Evolutionary conservation across 2,113 vertebrate genomes (phyloP), one percentile per base, ranked within the genome.

Genomic region (Ariopsis seemanni): DNA sequence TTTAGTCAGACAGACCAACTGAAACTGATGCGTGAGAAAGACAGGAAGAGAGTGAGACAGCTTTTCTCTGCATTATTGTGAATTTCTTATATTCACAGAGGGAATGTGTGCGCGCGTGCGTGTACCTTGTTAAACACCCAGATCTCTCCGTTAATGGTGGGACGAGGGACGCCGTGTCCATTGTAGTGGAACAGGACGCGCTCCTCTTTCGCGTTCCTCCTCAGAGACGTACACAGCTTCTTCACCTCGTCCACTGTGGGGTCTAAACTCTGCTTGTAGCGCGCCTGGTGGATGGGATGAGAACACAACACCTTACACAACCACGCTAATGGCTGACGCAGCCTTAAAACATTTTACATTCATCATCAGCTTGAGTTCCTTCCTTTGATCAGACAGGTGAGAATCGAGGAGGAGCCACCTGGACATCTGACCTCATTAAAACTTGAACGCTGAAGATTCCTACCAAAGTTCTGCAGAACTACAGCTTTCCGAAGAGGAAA

Each of bases 141-240:
- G 94, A 99, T 98, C 94, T 99, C 98, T 0, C 98, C 98, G 0
- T 99, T 99, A 72, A 99, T 97, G 0, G 98, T 99, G 20, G 98
- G 98, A 86, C 98, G 93, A 50, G 98, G 98, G 34, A 99, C 98
- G 0, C 98, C 98, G 0, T 99, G 98, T n/a, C 98, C 98, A 0
- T 99, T 99, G 95, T 99, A 99, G 94, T 99, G 98, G 93, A 99
- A 99, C 85, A 99, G 96, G 5, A 99, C 98, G 0, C 98, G 94
- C 92, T 99, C 98, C 88, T 99, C 98, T 92, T 99, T 99, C 93
- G 98, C 98, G 0, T 99, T 99, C 2, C 98, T 96, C 12, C 98
- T 96, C 87, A 99, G 92, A 0, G 98, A 99, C 0, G 97, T 99
- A 89, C 98, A 99, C 52, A 99, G 96, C 79, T 99, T 99, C 96